phyloP scores from a whole-genome alignment of 2,113 vertebrate genomes.

The Menidia beryllina region DNA sequence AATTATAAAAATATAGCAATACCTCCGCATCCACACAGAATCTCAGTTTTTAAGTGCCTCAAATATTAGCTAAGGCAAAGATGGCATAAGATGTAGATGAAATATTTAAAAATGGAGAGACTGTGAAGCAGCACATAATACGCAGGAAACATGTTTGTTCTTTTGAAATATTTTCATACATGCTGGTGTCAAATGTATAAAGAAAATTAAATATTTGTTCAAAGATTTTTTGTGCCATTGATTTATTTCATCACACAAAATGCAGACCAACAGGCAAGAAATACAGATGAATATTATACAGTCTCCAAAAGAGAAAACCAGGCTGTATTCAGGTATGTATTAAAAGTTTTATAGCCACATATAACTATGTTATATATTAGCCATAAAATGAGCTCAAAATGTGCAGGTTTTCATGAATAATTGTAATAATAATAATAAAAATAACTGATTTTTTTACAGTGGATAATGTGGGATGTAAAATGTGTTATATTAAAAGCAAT shows the following conservation, averaged over 20 bases:
- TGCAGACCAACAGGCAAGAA: background rate
- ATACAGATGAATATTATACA: background rate
- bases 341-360: background rate
- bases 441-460: background rate
- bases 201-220: constrained; percentile 70
- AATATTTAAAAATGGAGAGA: constrained; percentile 63
- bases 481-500: background rate
- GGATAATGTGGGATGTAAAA: background rate
- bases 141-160: constrained; percentile 37
- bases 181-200: constrained; percentile 72
- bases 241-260: background rate
- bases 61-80: background rate
- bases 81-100: background rate
- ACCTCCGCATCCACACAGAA: constrained; percentile 47
- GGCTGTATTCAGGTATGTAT: background rate
- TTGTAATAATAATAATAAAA: too few species aligned
- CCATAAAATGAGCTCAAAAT: too few species aligned
- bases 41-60: constrained; percentile 81
- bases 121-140: constrained; percentile 48
- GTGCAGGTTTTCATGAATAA: too few species aligned
- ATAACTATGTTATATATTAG: too few species aligned
- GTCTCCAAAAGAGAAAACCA: background rate
- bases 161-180: constrained; percentile 68
- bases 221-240: constrained; percentile 13
- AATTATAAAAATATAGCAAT: constrained; percentile 26